Base-by-base conservation (phyloP, 2,113 vertebrate genomes). In the Albula goreensis region DNA sequence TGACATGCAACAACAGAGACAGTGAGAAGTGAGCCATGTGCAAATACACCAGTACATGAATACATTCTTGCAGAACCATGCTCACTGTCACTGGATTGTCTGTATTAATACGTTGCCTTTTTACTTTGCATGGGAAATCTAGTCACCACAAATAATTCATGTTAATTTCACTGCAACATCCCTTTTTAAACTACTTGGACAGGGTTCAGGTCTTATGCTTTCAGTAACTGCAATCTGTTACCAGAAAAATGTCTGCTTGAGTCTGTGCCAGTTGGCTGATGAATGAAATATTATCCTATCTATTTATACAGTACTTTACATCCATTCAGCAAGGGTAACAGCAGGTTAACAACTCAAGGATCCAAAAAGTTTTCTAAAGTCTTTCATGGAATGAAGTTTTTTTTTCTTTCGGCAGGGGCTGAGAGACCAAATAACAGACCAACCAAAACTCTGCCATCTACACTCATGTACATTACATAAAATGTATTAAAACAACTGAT, bases 171-270 rank as follows among this genome's bases (percentile, higher is more conserved):
- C 10, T 25, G 70, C n/a, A 74, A 10, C 31, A 74, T 74, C 31
- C n/a, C n/a, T 25, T 31, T 25, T 74, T 74, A 74, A 74, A 74
- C 70, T n/a, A 74, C 70, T 74, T 74, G 70, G 70, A 74, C n/a
- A n/a, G n/a, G n/a, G 70, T 74, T 31, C 70, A 74, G 31, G 7
- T 31, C 1, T 22, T 25, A 25, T 74, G 70, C n/a, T 9, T 74
- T 74, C 25, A n/a, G 22, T 74, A 25, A 74, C 70, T 74, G 5
- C 48, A 50, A 50, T 50, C 13, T 50, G 78, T 49, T 48, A 50
- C 12, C 41, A 9, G 41, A 80, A 10, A 17, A 80, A 5, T 25
- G 78, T 41, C 78, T 19, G 17, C 78, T 80, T 80, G 78, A 80
- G 48, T 2, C 50, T 50, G 57, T 74, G 48, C 57, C 50, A 49